These are phyloP conservation scores for Oncopeltus fasciatus DNA, from an alignment of 1,140 invertebrate species.

Conservation along the genomic window DNA sequence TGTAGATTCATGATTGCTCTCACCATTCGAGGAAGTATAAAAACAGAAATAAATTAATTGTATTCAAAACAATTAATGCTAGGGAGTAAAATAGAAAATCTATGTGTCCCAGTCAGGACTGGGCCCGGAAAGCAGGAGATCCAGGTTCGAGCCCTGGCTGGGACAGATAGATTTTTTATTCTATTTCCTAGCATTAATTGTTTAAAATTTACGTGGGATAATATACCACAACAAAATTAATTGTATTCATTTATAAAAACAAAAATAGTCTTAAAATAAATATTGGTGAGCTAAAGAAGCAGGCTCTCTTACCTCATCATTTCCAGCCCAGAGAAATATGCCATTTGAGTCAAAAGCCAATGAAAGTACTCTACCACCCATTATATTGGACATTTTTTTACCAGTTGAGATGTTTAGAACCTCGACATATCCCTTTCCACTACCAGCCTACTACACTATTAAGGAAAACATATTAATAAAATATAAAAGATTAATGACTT, in stretches of 20 bases:
- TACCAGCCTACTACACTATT: conserved; percentile 45
- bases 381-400: conserved; percentile 56
- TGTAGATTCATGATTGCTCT: too few species aligned
- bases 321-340: conserved; percentile 67
- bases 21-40: not conserved
- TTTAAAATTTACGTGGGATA: too few species aligned
- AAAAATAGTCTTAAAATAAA: not conserved
- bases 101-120: too few species aligned
- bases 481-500: too few species aligned
- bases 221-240: too few species aligned
- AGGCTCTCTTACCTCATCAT: conserved; percentile 55
- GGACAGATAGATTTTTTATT: too few species aligned
- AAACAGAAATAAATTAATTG: not conserved
- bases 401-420: conserved; percentile 78
- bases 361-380: conserved; percentile 57
- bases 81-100: too few species aligned
- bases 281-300: too few species aligned
- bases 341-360: conserved; percentile 66
- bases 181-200: too few species aligned
- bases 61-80: too few species aligned
- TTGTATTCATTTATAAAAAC: not conserved
- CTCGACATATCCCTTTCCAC: conserved; percentile 56
- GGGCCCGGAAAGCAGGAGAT: too few species aligned
- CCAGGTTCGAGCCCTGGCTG: too few species aligned
- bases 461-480: conserved; percentile 10